Conservation (phyloP, 2,888 invertebrate genomes). For the Pachymerium ferrugineum region DNA sequence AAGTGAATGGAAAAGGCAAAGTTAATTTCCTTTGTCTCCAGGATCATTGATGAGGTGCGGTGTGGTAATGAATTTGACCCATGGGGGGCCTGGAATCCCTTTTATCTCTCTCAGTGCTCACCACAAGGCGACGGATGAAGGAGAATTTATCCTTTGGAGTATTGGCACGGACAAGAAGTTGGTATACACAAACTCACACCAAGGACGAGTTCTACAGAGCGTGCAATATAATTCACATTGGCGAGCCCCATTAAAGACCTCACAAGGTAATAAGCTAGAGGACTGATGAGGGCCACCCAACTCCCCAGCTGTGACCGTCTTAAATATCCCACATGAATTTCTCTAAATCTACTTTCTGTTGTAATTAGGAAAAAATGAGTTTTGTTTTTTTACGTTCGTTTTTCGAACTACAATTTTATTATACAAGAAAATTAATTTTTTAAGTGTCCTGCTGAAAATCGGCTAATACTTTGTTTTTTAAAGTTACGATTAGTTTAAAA, state of each 20-base stretch:
- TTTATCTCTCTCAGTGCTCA: slow-evolving; percentile 24
- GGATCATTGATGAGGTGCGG: slow-evolving; percentile 23
- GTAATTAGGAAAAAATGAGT: too few species aligned
- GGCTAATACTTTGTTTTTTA: not conserved
- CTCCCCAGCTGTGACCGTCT: not conserved
- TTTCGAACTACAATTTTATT: too few species aligned
- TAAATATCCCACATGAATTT: not conserved
- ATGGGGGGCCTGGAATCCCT: slow-evolving; percentile 22
- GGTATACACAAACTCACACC: slow-evolving; percentile 22
- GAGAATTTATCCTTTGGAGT: slow-evolving; percentile 22
- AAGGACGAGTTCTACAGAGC: not conserved
- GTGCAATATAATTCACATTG: slow-evolving; percentile 25
- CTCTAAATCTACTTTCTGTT: not conserved
- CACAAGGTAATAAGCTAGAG: not conserved
- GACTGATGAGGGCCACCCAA: not conserved
- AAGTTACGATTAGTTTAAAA: not conserved
- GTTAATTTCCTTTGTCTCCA: slow-evolving; percentile 21
- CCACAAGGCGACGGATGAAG: slow-evolving; percentile 21
- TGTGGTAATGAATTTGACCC: slow-evolving; percentile 25
- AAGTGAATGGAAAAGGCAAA: not conserved
- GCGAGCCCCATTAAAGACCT: slow-evolving; percentile 1
- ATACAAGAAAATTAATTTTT: too few species aligned
- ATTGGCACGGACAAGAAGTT: slow-evolving; percentile 27
- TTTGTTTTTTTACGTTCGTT: not conserved
- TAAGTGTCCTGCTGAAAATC: too few species aligned